Evolutionary conservation across 2,113 vertebrate genomes (phyloP).

Genomic region (Ochotona princeps): DNA sequence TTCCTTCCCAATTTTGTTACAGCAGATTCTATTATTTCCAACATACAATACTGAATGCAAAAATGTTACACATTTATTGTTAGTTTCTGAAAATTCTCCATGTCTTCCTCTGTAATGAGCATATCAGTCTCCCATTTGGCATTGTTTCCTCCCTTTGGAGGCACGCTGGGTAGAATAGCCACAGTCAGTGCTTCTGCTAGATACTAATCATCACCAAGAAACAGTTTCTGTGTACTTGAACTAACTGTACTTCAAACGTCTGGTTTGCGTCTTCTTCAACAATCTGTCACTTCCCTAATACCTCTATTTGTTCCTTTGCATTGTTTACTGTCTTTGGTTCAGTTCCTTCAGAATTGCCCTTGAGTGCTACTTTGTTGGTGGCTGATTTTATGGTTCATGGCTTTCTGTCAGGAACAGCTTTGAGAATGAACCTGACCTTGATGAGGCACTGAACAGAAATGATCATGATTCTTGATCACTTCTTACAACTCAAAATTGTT

Average conservation of each 20-base stretch:
- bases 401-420: conserved; percentile 39
- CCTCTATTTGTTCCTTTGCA: not conserved
- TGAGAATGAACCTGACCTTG: conserved; percentile 8
- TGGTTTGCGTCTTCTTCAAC: not conserved
- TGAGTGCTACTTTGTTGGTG: conserved; percentile 22
- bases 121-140: not conserved
- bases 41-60: not conserved
- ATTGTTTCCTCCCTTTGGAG: not conserved
- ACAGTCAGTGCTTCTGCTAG: fast-evolving
- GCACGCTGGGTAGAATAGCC: not conserved
- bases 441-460: not conserved
- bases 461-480: not conserved
- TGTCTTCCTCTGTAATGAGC: not conserved
- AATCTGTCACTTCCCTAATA: not conserved
- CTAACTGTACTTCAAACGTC: not conserved
- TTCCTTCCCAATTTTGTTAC: not conserved
- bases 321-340: conserved; percentile 36
- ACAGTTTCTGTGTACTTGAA: not conserved
- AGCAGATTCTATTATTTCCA: not conserved
- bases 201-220: not conserved
- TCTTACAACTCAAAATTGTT: not conserved
- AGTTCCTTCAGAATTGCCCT: conserved; percentile 54
- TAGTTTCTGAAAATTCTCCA: not conserved
- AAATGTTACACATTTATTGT: not conserved
- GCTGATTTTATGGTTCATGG: conserved; percentile 41